These are phyloP conservation scores for Lasioglossum albipes DNA, from an alignment of 1,140 invertebrate species.

Conservation along the genomic window DNA sequence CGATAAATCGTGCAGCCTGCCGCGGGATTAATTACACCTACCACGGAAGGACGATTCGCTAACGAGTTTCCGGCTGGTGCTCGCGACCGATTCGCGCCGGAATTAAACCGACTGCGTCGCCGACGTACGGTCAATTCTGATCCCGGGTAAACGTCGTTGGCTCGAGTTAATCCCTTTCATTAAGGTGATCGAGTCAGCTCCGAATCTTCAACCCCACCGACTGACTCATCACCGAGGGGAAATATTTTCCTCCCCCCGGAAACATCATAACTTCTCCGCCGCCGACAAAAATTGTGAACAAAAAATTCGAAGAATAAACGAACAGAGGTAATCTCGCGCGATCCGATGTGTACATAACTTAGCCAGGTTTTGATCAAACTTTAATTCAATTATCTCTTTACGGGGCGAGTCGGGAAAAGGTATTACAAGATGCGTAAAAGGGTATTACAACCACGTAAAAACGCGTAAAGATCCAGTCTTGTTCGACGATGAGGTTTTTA, in stretches of 20 bases:
- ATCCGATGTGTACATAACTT: not conserved
- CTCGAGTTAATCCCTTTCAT: slow-evolving; percentile 42
- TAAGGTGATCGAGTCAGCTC: slow-evolving; percentile 7
- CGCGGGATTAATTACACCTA: slow-evolving; percentile 53
- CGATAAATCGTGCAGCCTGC: slow-evolving; percentile 42
- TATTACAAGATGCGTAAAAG: not conserved
- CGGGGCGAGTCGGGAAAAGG: not conserved
- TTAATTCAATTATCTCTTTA: not conserved
- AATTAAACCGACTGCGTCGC: slow-evolving; percentile 50
- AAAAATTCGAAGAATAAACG: not conserved
- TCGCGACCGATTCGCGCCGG: slow-evolving; percentile 50
- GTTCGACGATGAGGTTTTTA: not conserved
- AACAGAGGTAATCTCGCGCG: not conserved
- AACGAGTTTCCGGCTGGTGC: slow-evolving; percentile 56
- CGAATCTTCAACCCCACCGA: not conserved
- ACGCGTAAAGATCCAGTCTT: not conserved
- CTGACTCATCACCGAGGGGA: not conserved
- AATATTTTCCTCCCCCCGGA: no score
- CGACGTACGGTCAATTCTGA: slow-evolving; percentile 44
- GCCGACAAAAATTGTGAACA: not conserved
- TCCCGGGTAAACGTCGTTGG: slow-evolving; percentile 39
- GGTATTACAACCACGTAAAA: not conserved
- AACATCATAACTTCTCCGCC: not conserved
- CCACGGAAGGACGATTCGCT: slow-evolving; percentile 55
- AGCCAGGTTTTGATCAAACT: not conserved